A percentile compares a stretch with the other conserved stretches of the same genome.
Conservation (phyloP, 2,888 invertebrate genomes). For the Mimumesa dahlbomi region DNA sequence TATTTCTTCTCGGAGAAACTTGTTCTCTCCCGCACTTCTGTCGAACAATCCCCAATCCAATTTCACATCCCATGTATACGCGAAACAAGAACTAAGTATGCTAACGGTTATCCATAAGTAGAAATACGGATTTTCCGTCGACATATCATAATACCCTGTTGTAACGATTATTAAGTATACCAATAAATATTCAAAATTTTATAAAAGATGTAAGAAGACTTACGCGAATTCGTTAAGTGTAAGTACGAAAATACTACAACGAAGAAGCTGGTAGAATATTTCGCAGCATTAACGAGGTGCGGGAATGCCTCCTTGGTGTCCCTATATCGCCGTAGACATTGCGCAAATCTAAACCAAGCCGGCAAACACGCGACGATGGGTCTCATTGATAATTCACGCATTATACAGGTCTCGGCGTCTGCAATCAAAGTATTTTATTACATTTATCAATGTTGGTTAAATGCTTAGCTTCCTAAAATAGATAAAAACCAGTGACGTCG, state of each 20-base stretch:
- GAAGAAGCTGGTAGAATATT: conserved; percentile 98
- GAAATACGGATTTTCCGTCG: conserved; percentile 89
- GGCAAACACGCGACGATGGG: conserved; percentile 95
- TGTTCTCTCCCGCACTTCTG: conserved; percentile 93
- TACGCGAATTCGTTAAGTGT: conserved; percentile 85
- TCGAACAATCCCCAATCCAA: conserved; percentile 99
- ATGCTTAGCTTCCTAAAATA: background rate
- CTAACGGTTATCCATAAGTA: conserved; percentile 94
- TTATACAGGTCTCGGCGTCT: conserved; percentile 82
- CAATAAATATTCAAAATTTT: background rate
- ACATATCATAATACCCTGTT: conserved; percentile 80
- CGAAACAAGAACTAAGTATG: conserved; percentile 94
- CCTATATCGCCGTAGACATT: conserved; percentile 96
- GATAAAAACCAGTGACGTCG: conserved; percentile 73
- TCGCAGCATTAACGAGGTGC: conserved; percentile 98
- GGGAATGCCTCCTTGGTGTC: conserved; percentile 97
- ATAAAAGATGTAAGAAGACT: conserved; percentile 50
- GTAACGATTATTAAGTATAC: conserved; percentile 69
- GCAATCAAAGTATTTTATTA: conserved; percentile 2
- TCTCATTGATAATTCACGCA: conserved; percentile 80
- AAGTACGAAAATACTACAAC: conserved; percentile 94
- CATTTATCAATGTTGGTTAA: background rate
- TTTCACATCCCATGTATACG: conserved; percentile 98
- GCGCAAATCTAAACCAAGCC: conserved; percentile 98
- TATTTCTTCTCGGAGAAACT: conserved; percentile 95